Evolutionary conservation across 2,113 vertebrate genomes (phyloP).

Genomic region (Urocolius indicus): DNA sequence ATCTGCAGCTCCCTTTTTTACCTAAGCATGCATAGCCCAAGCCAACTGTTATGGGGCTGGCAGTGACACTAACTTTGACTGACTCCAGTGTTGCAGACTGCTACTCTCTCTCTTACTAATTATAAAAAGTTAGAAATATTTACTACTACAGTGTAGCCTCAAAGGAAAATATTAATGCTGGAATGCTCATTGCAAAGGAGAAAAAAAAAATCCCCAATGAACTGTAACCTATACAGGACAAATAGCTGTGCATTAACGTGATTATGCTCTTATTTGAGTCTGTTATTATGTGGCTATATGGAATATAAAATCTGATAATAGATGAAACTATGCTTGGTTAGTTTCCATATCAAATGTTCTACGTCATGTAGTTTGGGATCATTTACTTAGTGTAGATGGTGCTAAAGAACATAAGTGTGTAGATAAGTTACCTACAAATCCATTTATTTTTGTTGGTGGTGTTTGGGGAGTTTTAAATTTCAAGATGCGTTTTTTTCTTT

Average conservation of each 20-base stretch:
- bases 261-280: not conserved
- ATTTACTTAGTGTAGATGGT: not conserved
- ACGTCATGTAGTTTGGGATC: not conserved
- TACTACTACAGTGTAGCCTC: not conserved
- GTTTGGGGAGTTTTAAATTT: not conserved
- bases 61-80: not conserved
- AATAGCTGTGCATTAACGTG: not conserved
- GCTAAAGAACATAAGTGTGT: not conserved
- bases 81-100: not conserved
- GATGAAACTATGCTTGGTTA: not conserved
- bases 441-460: not conserved
- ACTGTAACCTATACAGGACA: not conserved
- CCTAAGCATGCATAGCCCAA: not conserved
- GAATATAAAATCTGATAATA: not conserved
- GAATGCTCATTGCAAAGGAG: not conserved
- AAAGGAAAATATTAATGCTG: not conserved
- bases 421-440: not conserved
- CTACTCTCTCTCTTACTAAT: not conserved
- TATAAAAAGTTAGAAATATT: not conserved
- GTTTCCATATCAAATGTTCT: not conserved
- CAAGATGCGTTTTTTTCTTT: not conserved
- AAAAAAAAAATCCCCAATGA: not conserved
- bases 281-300: not conserved
- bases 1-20: not conserved
- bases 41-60: not conserved